These are phyloP conservation scores for Ornithorhynchus anatinus DNA, from an alignment of 2,113 vertebrate genomes.

Conservation along the genomic window DNA sequence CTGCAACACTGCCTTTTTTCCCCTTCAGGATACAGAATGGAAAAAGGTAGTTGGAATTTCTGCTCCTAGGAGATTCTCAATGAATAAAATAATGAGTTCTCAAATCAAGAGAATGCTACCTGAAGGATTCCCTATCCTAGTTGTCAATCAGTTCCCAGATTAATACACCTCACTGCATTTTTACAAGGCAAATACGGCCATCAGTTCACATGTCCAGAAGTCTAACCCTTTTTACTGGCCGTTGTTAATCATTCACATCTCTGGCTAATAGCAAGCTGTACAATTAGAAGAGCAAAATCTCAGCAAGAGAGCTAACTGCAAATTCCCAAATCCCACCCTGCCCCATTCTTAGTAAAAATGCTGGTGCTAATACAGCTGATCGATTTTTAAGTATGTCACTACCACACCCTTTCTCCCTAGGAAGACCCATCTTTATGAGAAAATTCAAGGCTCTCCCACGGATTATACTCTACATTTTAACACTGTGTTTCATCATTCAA, in stretches of 20 bases:
- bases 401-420: too few species aligned
- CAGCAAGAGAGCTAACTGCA: not conserved
- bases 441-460: not conserved
- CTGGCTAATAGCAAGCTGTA: constrained; percentile 12
- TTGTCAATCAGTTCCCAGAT: constrained; percentile 22
- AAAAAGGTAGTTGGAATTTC: too few species aligned
- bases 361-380: too few species aligned
- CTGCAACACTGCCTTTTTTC: too few species aligned
- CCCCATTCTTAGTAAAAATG: not conserved
- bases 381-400: too few species aligned
- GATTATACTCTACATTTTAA: not conserved
- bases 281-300: constrained; percentile 26
- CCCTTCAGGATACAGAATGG: too few species aligned
- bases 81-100: constrained; percentile 19
- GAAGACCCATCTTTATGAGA: constrained; percentile 1
- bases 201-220: too few species aligned
- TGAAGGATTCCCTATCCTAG: constrained; percentile 30
- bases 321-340: not conserved
- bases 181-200: constrained; percentile 26
- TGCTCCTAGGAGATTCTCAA: too few species aligned
- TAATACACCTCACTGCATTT: constrained; percentile 32
- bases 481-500: constrained; percentile 1
- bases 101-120: not conserved
- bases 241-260: constrained; percentile 30
- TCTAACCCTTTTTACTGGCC: constrained; percentile 35